Evolutionary conservation across 2,113 vertebrate genomes (phyloP), one percentile per base, ranked within the genome.

Genomic region (Callochromis pleurospilus): DNA sequence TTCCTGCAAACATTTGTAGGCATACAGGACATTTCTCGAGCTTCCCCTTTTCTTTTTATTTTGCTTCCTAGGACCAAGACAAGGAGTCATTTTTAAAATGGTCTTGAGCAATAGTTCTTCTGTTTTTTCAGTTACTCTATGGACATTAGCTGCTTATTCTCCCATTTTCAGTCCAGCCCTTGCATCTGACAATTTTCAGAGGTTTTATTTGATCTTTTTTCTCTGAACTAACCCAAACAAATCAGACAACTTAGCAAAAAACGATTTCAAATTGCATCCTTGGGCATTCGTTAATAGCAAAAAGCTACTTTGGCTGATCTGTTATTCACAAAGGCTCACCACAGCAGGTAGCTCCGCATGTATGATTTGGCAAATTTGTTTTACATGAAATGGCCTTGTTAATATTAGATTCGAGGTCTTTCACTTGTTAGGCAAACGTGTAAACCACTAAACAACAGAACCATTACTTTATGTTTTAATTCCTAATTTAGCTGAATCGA

Each of bases 381-480:
- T 65, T 65, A 65, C 33, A 38, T 65, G 0, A 0, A 21, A 38
- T 38, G 33, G 60, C 19, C 33, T 68, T 38, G 19, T 68, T 38
- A 68, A 8, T 2, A 38, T 38, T 68, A 68, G 33, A 68, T 7
- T 38, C 33, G 38, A 38, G 62, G 12, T 24, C 65, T 70, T 70
- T 70, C 65, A 70, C 36, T 70, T 42, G 62, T 40, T 24, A 68
- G 62, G 62, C 36, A 40, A 68, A 40, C 1, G 1, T 70, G n/a
- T 24, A 70, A 70, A 6, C 65, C n/a, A 24, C 38, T 42, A 24
- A 70, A 42, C 5, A 42, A 15, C 3, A 70, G 38, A 70, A 24
- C 38, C 13, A 45, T 21, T 17, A 73, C 21, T 73, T 73, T 45
- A 73, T 73, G 68, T 73, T 73, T 5, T 70, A 40, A 65, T 65